Conservation (phyloP, 2,888 invertebrate species). For the Hedychridium roseum region DNA sequence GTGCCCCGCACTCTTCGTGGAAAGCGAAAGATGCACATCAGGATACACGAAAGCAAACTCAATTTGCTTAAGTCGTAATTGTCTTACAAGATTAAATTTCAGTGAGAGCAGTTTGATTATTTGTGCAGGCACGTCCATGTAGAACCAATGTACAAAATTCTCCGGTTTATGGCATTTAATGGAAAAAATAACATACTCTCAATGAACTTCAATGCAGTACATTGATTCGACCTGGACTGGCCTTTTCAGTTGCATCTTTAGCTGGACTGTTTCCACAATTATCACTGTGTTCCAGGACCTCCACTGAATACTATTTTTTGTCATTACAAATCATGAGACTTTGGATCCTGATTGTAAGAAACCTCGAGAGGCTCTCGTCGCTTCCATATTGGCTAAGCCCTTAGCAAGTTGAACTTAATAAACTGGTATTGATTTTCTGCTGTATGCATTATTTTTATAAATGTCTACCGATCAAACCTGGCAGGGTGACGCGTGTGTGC, state of each 20-base stretch:
- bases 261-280: conserved; percentile 12
- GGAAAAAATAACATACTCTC: neutral
- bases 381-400: no score
- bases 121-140: neutral
- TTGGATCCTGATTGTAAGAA: no score
- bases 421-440: no score
- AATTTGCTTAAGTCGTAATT: conserved; percentile 24
- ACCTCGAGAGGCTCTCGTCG: no score
- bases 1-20: conserved; percentile 37
- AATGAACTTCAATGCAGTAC: neutral
- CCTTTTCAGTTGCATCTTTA: conserved; percentile 5
- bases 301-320: conserved; percentile 16
- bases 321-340: no score
- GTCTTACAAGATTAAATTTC: conserved; percentile 17
- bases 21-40: conserved; percentile 13
- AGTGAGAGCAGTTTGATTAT: conserved; percentile 8
- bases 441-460: no score
- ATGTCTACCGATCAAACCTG: conserved; percentile 72
- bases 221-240: conserved; percentile 12
- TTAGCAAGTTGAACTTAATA: no score
- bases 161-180: no score
- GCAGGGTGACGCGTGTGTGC: conserved; percentile 71
- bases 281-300: conserved; percentile 21
- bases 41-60: conserved; percentile 29
- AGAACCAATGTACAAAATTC: conserved; percentile 15